These are phyloP conservation scores for Drosophila varians DNA, from an alignment of 1,140 invertebrate genomes.

Conservation along the genomic window DNA sequence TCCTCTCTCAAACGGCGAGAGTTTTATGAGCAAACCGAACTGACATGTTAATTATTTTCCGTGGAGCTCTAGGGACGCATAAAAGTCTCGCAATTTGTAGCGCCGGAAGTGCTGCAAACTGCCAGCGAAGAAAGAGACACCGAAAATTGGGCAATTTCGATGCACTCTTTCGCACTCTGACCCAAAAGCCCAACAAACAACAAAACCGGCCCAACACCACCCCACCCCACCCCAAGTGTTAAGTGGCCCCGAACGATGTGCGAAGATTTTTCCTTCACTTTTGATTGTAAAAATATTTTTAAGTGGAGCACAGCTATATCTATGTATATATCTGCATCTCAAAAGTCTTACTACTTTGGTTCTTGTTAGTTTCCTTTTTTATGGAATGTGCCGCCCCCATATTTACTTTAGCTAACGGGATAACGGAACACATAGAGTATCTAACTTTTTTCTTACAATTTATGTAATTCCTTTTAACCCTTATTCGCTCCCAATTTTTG, in stretches of 20 bases:
- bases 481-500: too few relatives aligned
- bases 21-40: slow-evolving; percentile 44
- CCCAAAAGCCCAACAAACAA: not conserved
- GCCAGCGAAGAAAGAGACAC: slow-evolving; percentile 1
- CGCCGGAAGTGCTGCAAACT: not conserved
- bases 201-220: too few relatives aligned
- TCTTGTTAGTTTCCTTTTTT: too few relatives aligned
- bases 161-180: slow-evolving; percentile 28
- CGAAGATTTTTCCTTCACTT: not conserved
- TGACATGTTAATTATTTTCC: slow-evolving; percentile 67
- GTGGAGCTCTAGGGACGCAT: slow-evolving; percentile 34
- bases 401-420: too few relatives aligned
- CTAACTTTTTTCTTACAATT: too few relatives aligned
- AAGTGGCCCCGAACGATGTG: slow-evolving; percentile 11
- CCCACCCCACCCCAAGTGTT: too few relatives aligned
- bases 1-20: not conserved
- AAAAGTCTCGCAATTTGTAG: slow-evolving; percentile 9
- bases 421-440: too few relatives aligned
- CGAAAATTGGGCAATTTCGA: slow-evolving; percentile 35
- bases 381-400: too few relatives aligned
- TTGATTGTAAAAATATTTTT: not conserved
- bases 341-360: not conserved
- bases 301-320: not conserved
- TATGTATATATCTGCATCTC: too few relatives aligned
- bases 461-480: too few relatives aligned